Conservation (phyloP, 2,888 invertebrate genomes). For the Apotomis betuletana region DNA sequence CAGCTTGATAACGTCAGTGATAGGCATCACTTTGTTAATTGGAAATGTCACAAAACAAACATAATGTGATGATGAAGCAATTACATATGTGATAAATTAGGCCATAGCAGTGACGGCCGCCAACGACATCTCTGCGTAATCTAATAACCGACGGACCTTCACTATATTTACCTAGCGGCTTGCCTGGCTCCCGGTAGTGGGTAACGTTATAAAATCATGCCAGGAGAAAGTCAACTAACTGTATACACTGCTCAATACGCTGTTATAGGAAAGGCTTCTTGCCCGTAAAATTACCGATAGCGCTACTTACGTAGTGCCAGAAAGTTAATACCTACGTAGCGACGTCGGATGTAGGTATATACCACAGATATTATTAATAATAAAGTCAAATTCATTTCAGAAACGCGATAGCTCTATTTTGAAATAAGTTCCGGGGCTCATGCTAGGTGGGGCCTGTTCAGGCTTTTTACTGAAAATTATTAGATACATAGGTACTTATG, state of each 20-base stretch:
- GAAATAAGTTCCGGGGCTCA: too few relatives aligned
- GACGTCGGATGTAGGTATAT: too few relatives aligned
- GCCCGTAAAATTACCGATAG: too few relatives aligned
- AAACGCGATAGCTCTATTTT: too few relatives aligned
- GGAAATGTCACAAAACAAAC: not conserved
- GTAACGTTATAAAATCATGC: not conserved
- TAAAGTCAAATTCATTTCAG: too few relatives aligned
- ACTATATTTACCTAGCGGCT: not conserved
- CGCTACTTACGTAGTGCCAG: too few relatives aligned
- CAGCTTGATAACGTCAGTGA: not conserved
- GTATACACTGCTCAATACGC: not conserved
- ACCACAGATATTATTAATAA: too few relatives aligned
- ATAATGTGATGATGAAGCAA: not conserved
- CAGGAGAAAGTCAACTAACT: not conserved
- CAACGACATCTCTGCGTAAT: slow-evolving; percentile 5
- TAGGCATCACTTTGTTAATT: not conserved
- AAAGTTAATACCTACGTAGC: too few relatives aligned
- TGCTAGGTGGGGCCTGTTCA: too few relatives aligned
- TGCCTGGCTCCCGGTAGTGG: not conserved
- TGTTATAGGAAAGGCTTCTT: not conserved
- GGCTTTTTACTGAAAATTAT: too few relatives aligned
- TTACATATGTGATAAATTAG: slow-evolving; percentile 20
- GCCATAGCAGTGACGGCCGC: not conserved
- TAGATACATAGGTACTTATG: too few relatives aligned
- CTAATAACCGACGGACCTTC: slow-evolving; percentile 13